Conservation (phyloP, 2,888 invertebrate genomes). For the Chesias legatella region DNA sequence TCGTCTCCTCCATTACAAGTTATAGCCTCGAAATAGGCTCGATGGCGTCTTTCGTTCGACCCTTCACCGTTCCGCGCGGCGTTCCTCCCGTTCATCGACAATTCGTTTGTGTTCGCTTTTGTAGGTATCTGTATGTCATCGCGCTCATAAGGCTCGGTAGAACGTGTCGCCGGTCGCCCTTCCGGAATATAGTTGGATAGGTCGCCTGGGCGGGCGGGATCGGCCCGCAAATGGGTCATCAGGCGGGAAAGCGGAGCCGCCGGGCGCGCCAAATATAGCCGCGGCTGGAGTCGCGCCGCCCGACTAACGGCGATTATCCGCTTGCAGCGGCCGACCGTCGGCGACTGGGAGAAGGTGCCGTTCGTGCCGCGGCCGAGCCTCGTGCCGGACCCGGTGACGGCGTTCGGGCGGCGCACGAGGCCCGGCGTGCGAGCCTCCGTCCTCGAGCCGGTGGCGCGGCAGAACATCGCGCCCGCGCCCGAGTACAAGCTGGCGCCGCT, state of each 20-base stretch:
- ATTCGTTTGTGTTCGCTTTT: slow-evolving; percentile 49
- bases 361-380: slow-evolving; percentile 92
- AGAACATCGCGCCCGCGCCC: slow-evolving; percentile 82
- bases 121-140: slow-evolving; percentile 62
- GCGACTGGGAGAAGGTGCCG: slow-evolving; percentile 94
- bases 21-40: slow-evolving; percentile 15
- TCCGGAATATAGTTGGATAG: slow-evolving; percentile 31
- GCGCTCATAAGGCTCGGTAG: slow-evolving; percentile 51
- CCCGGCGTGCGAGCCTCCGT: slow-evolving; percentile 70
- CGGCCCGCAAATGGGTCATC: slow-evolving; percentile 68
- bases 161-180: slow-evolving; percentile 24
- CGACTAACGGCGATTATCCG: slow-evolving; percentile 78
- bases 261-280: slow-evolving; percentile 81
- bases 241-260: slow-evolving; percentile 68
- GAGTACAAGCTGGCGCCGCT: slow-evolving; percentile 81
- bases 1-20: slow-evolving; percentile 40
- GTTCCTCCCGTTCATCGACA: slow-evolving; percentile 37
- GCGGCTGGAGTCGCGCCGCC: slow-evolving; percentile 73
- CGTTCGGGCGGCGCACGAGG: slow-evolving; percentile 85
- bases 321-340: slow-evolving; percentile 86
- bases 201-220: slow-evolving; percentile 36
- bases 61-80: slow-evolving; percentile 28
- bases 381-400: slow-evolving; percentile 91
- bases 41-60: slow-evolving; percentile 29
- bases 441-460: slow-evolving; percentile 79